Base-by-base conservation (phyloP, 2,797 vertebrate species). In the Characodon lateralis region DNA sequence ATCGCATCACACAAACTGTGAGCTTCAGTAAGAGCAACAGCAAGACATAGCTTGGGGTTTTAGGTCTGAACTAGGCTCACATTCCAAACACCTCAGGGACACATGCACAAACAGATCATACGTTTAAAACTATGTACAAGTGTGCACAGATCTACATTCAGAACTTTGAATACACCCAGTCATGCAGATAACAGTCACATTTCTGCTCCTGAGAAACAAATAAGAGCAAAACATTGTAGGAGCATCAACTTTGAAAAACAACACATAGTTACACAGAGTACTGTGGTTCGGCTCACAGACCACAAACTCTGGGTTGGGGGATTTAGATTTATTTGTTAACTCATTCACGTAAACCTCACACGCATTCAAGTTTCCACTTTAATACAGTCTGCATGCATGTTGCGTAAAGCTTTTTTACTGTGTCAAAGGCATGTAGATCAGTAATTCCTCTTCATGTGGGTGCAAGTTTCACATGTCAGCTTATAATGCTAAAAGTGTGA, bases 1-100 rank as follows among this genome's bases (percentile, higher is more conserved):
- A 94, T 95, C 93, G 69, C 83, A 82, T 88, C 91, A 85, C 74
- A 77, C 79, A 91, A 89, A 88, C 87, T 80, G 51, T 59, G 72
- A 73, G 79, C 83, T 89, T 88, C 79, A 72, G 73, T 77, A 88
- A 81, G 89, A 92, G 85, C 83, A 73, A 77, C 81, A 77, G 82
- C 83, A 89, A 90, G 90, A 83, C 89, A 86, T 74, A 76, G 77
- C 79, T 78, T 51, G 48, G 80, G 48, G 77, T 82, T 85, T 86
- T 82, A 74, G 88, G 51, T 66, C 74, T 31, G 56, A 77, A 73
- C 72, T 46, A 58, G 81, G 73, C 84, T 80, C 82, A 74, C 87
- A 89, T 93, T 95, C 89, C 92, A 83, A 83, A 89, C 84, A 79
- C 63, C 73, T 68, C 63, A 75, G 79, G 78, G 26, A 65, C 61